Conservation (phyloP, 2,888 invertebrate species). For the Pelosia muscerda region DNA sequence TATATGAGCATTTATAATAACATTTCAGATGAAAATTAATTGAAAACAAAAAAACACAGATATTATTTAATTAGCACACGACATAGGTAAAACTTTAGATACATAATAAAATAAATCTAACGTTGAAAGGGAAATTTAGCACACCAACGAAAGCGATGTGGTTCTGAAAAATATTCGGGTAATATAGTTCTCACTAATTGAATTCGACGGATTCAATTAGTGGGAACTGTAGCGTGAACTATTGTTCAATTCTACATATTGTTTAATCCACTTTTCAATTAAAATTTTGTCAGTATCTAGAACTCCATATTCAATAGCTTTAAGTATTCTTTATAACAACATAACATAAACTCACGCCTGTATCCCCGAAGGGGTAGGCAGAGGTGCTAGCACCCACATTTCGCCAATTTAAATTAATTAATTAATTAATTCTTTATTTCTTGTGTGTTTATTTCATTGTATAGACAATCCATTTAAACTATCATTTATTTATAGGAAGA, state of each 20-base stretch:
- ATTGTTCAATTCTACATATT: slow-evolving; percentile 40
- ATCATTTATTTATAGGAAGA: too few relatives aligned
- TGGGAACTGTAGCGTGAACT: slow-evolving; percentile 62
- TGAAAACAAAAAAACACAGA: neutral
- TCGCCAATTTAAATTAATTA: too few relatives aligned
- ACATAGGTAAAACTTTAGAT: neutral
- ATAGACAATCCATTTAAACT: too few relatives aligned
- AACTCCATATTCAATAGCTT: neutral
- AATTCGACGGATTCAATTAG: slow-evolving; percentile 63
- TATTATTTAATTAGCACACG: neutral
- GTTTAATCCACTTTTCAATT: slow-evolving; percentile 39
- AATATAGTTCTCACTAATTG: too few relatives aligned
- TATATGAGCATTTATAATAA: too few relatives aligned
- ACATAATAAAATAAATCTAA: neutral
- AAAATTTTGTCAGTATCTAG: slow-evolving; percentile 12
- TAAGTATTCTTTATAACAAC: neutral
- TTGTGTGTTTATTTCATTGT: too few relatives aligned
- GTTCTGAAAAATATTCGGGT: slow-evolving; percentile 48
- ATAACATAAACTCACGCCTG: too few relatives aligned
- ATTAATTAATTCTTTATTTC: too few relatives aligned
- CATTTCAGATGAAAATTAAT: neutral
- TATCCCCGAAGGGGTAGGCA: too few relatives aligned
- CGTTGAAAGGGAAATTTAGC: slow-evolving; percentile 39
- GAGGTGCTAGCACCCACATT: too few relatives aligned
- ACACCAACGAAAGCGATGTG: slow-evolving; percentile 42